Evolutionary conservation across 2,797 vertebrate species (phyloP).

Genomic region (Hirundo rustica): DNA sequence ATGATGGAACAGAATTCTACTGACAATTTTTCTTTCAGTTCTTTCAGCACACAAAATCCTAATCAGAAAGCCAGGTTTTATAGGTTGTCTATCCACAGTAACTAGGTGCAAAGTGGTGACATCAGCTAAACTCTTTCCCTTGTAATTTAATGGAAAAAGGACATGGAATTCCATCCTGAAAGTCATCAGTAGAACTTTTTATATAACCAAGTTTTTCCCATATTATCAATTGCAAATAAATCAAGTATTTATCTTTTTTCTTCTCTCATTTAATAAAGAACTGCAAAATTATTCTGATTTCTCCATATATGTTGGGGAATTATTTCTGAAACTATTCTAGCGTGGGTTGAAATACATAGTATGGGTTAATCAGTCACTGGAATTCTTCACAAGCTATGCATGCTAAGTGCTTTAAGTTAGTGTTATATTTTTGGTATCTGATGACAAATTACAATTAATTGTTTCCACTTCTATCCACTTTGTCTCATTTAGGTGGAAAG

Average conservation of each 20-base stretch:
- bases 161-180: not conserved
- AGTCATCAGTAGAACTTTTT: not conserved
- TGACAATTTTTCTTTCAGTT: not conserved
- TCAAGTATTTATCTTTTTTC: not conserved
- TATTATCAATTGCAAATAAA: not conserved
- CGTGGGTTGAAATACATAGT: not conserved
- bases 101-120: not conserved
- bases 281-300: not conserved
- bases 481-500: not conserved
- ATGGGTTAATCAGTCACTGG: not conserved
- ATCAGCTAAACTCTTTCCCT: not conserved
- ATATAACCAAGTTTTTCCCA: not conserved
- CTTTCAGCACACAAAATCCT: not conserved
- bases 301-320: not conserved
- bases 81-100: not conserved
- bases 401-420: not conserved
- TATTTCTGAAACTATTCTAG: not conserved
- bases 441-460: not conserved
- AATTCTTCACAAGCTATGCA: not conserved
- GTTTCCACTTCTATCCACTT: not conserved
- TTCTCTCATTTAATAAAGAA: not conserved
- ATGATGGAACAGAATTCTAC: not conserved
- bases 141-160: not conserved
- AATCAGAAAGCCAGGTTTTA: accelerated
- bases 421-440: not conserved